Evolutionary conservation across 2,113 vertebrate genomes (phyloP).

Genomic region (Chionomys nivalis): DNA sequence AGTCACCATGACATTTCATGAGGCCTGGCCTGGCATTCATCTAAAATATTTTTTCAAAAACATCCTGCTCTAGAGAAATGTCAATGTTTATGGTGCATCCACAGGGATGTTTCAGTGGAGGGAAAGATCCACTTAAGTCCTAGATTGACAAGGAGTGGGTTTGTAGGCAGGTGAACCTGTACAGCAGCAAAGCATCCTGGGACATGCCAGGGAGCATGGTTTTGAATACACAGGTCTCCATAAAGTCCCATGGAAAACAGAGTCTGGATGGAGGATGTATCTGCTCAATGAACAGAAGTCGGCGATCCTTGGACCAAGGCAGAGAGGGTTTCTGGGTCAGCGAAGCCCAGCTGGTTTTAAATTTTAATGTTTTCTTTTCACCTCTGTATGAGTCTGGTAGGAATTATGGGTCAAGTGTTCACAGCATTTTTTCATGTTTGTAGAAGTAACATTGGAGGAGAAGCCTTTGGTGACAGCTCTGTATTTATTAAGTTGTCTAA

Average conservation of each 20-base stretch:
- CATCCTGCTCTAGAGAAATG: constrained; percentile 80
- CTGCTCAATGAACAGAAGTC: background rate
- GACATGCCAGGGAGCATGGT: background rate
- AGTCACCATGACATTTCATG: constrained; percentile 80
- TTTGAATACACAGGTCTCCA: background rate
- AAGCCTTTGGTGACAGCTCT: background rate
- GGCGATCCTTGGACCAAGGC: background rate
- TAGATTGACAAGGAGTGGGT: background rate
- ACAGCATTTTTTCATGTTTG: background rate
- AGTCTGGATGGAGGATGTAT: background rate
- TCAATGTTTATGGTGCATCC: constrained; percentile 73
- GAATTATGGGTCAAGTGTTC: background rate
- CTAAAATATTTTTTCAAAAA: constrained; percentile 82
- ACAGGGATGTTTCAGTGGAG: constrained; percentile 60
- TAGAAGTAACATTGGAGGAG: background rate
- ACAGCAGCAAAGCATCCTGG: background rate
- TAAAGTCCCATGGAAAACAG: background rate
- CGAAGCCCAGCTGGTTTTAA: background rate
- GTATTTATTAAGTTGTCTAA: background rate
- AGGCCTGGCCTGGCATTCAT: constrained; percentile 78
- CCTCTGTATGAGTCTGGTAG: background rate
- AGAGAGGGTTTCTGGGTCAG: background rate
- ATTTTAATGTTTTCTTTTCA: background rate
- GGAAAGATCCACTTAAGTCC: constrained; percentile 66
- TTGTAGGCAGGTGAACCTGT: constrained; percentile 18